Base-by-base conservation (phyloP, 2,797 vertebrate genomes). In the Periophthalmus magnuspinnatus region DNA sequence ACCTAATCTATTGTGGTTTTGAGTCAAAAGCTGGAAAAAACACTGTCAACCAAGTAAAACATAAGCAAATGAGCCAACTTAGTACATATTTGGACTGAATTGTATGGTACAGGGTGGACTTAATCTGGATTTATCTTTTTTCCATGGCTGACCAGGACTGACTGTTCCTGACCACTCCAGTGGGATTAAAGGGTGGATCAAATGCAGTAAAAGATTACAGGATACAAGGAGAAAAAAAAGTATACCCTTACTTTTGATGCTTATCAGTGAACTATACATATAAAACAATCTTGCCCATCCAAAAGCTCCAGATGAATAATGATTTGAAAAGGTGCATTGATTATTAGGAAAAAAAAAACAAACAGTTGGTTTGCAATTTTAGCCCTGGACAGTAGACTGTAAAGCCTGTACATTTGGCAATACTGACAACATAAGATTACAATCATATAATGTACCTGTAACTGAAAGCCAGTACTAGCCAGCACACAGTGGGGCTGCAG, bases 401-500 rank as follows among this genome's bases (percentile, higher is more conserved):
- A 74, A 81, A 60, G 72, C 65, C 67, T 73, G 41, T 34, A 56
- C 54, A 61, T 63, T 21, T 24, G 64, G 63, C 61, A 74, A 69
- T 60, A 58, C 57, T 54, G 72, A 81, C 69, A 52, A 70, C 48
- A 45, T 48, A 48, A 54, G 52, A 66, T 60, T 72, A 48, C 10
- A 47, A 59, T 64, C 13, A 33, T 32, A 32, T 4, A 60, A n/a
- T 24, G 28, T 32, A 32, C 32, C 67, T 73, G 74, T 65, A 70
- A n/a, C 65, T 74, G 71, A 61, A 65, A 56, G 67, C 74, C 57
- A 5, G 67, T 71, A 57, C 78, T 77, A 36, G 62, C 79, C 67
- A 57, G 76, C 70, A 68, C 85, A 90, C 89, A 88, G 89, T 90
- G 84, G 84, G 87, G 87, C 89, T 84, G 89, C 84, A 84, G 86